Evolutionary conservation across 2,888 invertebrate genomes (phyloP).

Genomic region (Protodeltote pygarga): DNA sequence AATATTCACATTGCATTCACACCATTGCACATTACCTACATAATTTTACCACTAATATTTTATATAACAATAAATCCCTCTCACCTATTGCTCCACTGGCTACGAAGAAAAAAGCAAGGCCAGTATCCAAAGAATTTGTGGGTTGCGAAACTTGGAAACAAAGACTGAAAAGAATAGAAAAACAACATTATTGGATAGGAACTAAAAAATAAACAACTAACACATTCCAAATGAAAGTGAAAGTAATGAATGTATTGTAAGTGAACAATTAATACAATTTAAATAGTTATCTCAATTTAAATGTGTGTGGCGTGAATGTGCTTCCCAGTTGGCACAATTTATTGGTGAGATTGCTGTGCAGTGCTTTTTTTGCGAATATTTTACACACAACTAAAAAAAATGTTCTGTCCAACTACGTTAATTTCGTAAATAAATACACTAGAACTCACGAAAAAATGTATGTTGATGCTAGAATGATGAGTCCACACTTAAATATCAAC

Average conservation of each 20-base stretch:
- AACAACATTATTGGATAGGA: constrained; percentile 20
- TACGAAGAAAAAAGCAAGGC: constrained; percentile 80
- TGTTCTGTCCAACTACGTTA: neutral
- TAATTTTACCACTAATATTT: constrained; percentile 48
- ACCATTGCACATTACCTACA: constrained; percentile 27
- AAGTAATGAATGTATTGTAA: constrained; percentile 36
- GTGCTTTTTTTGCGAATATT: constrained; percentile 7
- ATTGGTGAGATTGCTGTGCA: constrained; percentile 4
- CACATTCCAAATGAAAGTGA: constrained; percentile 43
- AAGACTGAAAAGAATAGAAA: constrained; percentile 68
- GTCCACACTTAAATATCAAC: constrained; percentile 79
- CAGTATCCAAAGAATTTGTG: constrained; percentile 74
- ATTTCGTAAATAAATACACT: neutral
- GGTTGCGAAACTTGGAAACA: constrained; percentile 78
- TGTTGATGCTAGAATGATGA: constrained; percentile 73
- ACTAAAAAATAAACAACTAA: constrained; percentile 20
- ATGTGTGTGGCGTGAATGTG: constrained; percentile 8
- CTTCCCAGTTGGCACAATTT: constrained; percentile 17
- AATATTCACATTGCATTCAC: constrained; percentile 20
- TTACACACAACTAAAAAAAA: constrained; percentile 8
- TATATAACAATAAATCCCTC: constrained; percentile 66
- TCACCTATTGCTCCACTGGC: constrained; percentile 81
- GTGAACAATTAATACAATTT: neutral
- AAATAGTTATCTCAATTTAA: constrained; percentile 1
- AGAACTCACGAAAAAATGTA: constrained; percentile 78